These are phyloP conservation scores for Laticauda colubrina DNA, from an alignment of 2,113 vertebrate species.

Conservation along the genomic window DNA sequence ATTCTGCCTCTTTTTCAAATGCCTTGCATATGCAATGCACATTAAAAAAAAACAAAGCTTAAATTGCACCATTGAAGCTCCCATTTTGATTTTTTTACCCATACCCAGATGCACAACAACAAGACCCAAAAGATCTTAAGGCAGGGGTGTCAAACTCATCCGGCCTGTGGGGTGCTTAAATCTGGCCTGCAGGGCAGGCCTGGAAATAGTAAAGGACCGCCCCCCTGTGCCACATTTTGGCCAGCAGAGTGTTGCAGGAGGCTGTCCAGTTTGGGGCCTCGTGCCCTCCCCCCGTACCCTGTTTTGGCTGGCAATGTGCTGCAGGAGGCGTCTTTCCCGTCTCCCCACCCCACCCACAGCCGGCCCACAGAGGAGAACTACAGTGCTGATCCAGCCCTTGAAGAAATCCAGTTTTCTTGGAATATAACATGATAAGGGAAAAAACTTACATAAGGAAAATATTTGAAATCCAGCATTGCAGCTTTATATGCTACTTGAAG, in stretches of 20 bases:
- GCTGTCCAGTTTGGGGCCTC: too few species aligned
- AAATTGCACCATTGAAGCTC: background rate
- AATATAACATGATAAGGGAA: background rate
- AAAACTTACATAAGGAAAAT: background rate
- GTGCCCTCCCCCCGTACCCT: too few species aligned
- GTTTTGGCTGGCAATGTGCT: too few species aligned
- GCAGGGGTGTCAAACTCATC: background rate
- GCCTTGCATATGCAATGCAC: background rate
- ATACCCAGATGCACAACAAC: background rate
- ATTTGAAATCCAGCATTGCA: background rate
- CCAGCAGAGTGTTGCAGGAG: too few species aligned
- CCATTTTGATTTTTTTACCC: background rate
- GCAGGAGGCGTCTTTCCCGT: too few species aligned
- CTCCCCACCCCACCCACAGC: too few species aligned
- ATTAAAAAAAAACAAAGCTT: background rate
- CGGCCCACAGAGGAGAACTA: too few species aligned
- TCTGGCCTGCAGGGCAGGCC: too few species aligned
- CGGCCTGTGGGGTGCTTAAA: too few species aligned
- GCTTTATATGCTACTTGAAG: background rate
- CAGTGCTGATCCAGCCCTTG: too few species aligned
- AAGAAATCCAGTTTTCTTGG: background rate
- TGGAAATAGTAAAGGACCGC: too few species aligned
- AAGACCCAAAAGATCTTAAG: background rate
- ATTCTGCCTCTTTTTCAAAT: background rate
- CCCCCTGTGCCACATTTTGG: too few species aligned